Conservation (phyloP, 2,888 invertebrate genomes). For the Macroteleia sp. region DNA sequence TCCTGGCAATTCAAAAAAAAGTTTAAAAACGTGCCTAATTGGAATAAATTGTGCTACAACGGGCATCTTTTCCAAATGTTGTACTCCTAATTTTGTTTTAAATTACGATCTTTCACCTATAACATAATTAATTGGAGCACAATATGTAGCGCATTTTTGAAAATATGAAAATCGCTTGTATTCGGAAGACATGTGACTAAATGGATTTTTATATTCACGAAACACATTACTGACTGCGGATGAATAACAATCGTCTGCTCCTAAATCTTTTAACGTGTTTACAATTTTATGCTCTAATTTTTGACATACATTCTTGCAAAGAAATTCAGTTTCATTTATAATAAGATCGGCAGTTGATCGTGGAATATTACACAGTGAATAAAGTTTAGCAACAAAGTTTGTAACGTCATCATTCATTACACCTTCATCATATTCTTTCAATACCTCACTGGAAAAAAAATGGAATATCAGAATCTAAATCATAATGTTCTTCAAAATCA, state of each 20-base stretch:
- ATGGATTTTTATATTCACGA: neutral
- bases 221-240: neutral
- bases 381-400: no score
- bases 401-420: no score
- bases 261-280: neutral
- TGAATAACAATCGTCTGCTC: neutral
- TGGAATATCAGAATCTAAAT: no score
- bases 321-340: no score
- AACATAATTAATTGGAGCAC: conserved; percentile 43
- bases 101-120: conserved; percentile 57
- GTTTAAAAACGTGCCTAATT: conserved; percentile 58
- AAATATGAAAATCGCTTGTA: conserved; percentile 32
- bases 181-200: conserved; percentile 21
- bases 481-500: no score
- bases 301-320: neutral
- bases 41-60: conserved; percentile 65
- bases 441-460: no score
- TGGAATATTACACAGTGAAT: no score
- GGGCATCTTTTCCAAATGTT: conserved; percentile 20
- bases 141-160: conserved; percentile 44
- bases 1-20: conserved; percentile 63
- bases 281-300: neutral
- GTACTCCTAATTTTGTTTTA: conserved; percentile 11
- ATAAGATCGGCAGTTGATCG: no score
- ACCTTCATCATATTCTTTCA: no score